Base-by-base conservation (phyloP, 1,140 invertebrate genomes). In the Ceratina calcarata region DNA sequence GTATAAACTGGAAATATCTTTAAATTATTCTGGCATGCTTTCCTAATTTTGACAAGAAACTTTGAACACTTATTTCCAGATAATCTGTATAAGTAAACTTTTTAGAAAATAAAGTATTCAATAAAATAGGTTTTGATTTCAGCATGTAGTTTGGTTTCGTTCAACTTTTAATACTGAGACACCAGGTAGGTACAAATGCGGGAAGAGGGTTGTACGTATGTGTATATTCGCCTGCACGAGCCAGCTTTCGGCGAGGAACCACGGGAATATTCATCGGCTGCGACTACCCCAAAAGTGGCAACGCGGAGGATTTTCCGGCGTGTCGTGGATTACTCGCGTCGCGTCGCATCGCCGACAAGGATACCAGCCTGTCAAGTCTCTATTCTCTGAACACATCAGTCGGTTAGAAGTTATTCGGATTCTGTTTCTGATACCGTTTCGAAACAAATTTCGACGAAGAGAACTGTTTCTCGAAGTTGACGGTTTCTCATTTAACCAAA, bases 261-360 rank as follows among this genome's bases (percentile, higher is more conserved):
- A 37, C 61, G 16, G 49, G 66, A 68, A 68, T 68, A 68, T 68
- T 68, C 66, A 68, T 67, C 65, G 16, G 10, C 65, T 51, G 49
- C 22, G 20, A 51, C 15, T 53, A 67, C 51, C 49, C 66, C 8
- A 68, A 68, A 68, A 68, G 66, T 68, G 49, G 49, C 8, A 22
- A 37, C 32, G 15, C 49, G 15, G 16, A 0, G 49, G 22, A 68
- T 68, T 68, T 68, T 53, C 12, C 45, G 18, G 2, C 66, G 16
- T 53, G 15, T 53, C 49, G 45, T 16, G 66, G 45, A 68, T 68
- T 27, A 64, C 61, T 2, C 22, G 61, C 16, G 6, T n/a, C n/a
- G n/a, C n/a, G n/a, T n/a, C n/a, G n/a, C n/a, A n/a, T 37, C 24
- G 24, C 16, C 61, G 61, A 18, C 27, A 16, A 64, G 61, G 27